These are phyloP conservation scores for Typhlichthys subterraneus DNA, from an alignment of 2,797 vertebrate genomes.

Conservation along the genomic window DNA sequence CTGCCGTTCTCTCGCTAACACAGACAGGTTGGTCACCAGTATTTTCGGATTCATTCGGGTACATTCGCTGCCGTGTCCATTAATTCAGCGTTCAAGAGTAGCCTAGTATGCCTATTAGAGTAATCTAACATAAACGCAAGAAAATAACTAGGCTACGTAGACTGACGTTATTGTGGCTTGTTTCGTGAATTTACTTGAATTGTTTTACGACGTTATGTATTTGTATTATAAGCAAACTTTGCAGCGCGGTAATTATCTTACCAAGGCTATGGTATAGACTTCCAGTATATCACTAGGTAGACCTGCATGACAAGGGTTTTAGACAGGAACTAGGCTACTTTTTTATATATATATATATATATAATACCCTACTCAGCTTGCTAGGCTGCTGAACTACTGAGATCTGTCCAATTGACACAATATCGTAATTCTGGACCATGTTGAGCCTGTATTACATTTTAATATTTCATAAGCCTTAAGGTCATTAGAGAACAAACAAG, in stretches of 20 bases:
- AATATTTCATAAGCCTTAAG: background rate
- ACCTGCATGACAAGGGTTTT: background rate
- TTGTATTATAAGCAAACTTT: constrained; percentile 37
- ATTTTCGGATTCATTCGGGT: constrained; percentile 69
- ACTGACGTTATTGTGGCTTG: constrained; percentile 42
- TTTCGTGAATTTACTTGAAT: constrained; percentile 44
- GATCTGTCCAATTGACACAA: constrained; percentile 10
- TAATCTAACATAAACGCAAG: constrained; percentile 9
- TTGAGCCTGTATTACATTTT: constrained; percentile 9
- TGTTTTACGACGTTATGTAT: constrained; percentile 5
- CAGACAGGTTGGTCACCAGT: constrained; percentile 64
- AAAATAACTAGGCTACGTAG: constrained; percentile 34
- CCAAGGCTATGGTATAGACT: no score
- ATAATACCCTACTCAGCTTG: no score
- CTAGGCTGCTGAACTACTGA: no score
- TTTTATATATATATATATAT: no score
- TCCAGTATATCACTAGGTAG: no score
- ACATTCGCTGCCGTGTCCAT: constrained; percentile 39
- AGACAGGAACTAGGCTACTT: constrained; percentile 7
- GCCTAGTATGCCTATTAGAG: constrained; percentile 5
- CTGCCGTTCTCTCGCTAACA: constrained; percentile 33
- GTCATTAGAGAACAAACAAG: no score
- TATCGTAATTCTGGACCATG: constrained; percentile 9
- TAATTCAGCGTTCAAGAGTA: constrained; percentile 3
- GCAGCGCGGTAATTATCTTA: no score